Base-by-base conservation (phyloP, 2,888 invertebrate genomes). In the Gonocerus acuteangulatus region DNA sequence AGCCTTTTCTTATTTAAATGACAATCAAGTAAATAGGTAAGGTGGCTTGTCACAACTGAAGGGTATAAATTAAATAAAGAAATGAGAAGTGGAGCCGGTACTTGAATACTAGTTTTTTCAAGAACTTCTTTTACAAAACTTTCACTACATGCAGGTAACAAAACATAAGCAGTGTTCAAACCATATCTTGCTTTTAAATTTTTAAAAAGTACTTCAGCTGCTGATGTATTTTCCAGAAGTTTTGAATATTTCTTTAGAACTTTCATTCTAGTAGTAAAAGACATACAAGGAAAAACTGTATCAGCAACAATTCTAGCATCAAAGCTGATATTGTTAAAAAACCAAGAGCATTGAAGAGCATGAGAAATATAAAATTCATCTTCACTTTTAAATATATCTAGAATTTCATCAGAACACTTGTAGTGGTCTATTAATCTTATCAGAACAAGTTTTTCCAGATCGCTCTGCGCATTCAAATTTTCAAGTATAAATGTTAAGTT, bases 281-380 rank as follows among this genome's bases (percentile, higher is more conserved):
- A 65, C 34, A 63, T 21, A 7, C 15, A 16, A 15, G 65, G 62
- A 23, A 65, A 32, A n/a, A 57, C 36, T 22, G 48, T 21, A 23
- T 27, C 18, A 21, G 61, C 54, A 15, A 65, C 47, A 39, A 34
- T 19, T 16, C 42, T 21, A 15, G 60, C 15, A 45, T 62, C 49
- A 2, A 45, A 42, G 1, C 39, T 15, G 6, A 51, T 39, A n/a
- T 63, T 51, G 23, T 48, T 23, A 47, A 63, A 65, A 42, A 61
- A 65, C 65, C 65, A 65, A 21, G 45, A 21, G 48, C 65, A 65
- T 15, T 63, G 60, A 34, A 65, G 27, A 19, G 51, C 58, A 3
- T 56, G 61, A 9, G 48, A 44, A 2, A 62, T 42, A 19, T 58
- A 42, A 27, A 63, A 42, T 13, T 16, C 42, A 47, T 63, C 60